Conservation (phyloP, 2,888 invertebrate species). For the Lochmaea capreae region DNA sequence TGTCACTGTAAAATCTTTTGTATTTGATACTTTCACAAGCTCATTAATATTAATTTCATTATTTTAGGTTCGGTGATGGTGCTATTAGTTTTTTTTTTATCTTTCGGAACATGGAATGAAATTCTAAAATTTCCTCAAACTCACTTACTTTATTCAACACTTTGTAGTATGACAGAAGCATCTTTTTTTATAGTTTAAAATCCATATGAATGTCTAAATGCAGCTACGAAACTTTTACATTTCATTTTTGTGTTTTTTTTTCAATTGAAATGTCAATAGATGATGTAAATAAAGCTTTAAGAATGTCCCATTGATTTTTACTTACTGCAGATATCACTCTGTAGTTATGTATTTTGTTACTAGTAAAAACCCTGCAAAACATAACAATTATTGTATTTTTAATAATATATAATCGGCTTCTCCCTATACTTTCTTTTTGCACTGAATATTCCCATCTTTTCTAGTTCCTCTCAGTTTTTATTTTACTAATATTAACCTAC, state of each 20-base stretch:
- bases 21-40: neutral
- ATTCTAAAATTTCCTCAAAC: neutral
- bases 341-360: neutral
- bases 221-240: neutral
- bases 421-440: no score
- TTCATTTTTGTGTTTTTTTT: neutral
- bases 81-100: neutral
- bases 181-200: neutral
- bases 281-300: slow-evolving; percentile 10
- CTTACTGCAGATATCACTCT: neutral
- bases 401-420: neutral
- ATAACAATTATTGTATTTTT: slow-evolving; percentile 2
- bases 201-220: neutral
- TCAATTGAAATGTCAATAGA: slow-evolving; percentile 3
- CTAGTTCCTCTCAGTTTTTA: no score
- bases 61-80: neutral
- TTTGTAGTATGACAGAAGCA: neutral
- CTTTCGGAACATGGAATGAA: neutral
- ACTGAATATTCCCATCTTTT: no score
- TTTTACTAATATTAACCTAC: no score
- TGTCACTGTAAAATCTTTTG: neutral
- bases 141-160: neutral
- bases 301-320: slow-evolving; percentile 1
- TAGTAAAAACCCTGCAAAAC: neutral
- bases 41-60: neutral